phyloP scores from a whole-genome alignment of 1,140 invertebrate genomes.

The Pseudomyrmex pallidus region DNA sequence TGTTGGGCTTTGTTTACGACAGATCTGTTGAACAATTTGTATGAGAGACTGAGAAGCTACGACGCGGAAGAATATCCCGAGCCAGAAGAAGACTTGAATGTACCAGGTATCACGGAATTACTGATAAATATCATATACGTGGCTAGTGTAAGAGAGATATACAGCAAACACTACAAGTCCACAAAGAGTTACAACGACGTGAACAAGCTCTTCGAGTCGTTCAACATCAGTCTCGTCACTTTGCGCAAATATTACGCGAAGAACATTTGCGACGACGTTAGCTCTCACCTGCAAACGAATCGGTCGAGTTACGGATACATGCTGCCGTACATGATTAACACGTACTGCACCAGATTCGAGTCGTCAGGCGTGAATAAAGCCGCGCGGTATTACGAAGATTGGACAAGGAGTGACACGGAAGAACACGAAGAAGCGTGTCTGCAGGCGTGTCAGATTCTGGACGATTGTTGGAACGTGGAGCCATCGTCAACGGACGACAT shows the following conservation, averaged over 20 bases:
- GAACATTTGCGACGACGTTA: conserved; percentile 60
- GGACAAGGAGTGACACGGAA: background rate
- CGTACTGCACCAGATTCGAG: conserved; percentile 57
- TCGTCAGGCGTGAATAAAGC: background rate
- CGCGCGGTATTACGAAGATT: conserved; percentile 32
- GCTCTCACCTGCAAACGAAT: conserved; percentile 47
- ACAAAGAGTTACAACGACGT: conserved; percentile 67
- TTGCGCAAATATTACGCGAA: conserved; percentile 59
- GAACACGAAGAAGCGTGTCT: conserved; percentile 34
- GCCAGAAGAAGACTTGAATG: conserved; percentile 1
- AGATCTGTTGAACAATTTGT: conserved; percentile 78
- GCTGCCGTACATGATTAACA: conserved; percentile 59
- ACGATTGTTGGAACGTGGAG: conserved; percentile 52
- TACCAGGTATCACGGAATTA: conserved; percentile 56
- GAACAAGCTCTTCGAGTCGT: conserved; percentile 43
- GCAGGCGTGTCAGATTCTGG: conserved; percentile 62
- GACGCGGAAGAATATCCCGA: conserved; percentile 1
- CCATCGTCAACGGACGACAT: conserved; percentile 24
- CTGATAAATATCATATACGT: conserved; percentile 74
- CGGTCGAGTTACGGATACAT: conserved; percentile 60
- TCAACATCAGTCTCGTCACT: conserved; percentile 59
- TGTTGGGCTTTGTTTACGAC: conserved; percentile 80
- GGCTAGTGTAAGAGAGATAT: conserved; percentile 73
- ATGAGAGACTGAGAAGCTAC: conserved; percentile 7
- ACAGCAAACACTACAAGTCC: conserved; percentile 79